A percentile compares a stretch with the other conserved stretches of the same genome.
Conservation (phyloP, 2,888 invertebrate species). For the Hydroisotoma schaefferi region DNA sequence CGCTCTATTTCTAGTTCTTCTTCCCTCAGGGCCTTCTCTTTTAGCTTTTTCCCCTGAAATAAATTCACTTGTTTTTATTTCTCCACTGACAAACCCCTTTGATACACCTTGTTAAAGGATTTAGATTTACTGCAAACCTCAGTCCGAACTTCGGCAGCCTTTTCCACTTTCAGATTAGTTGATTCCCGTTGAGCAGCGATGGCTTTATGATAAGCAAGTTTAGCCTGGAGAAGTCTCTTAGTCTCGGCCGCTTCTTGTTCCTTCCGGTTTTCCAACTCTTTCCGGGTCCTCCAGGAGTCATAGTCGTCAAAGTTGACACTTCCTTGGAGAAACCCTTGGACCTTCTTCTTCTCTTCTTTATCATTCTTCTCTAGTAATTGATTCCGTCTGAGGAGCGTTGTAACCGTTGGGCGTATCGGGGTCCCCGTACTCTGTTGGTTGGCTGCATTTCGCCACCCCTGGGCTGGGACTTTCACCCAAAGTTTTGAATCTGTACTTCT, state of each 20-base stretch:
- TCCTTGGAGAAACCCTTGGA: conserved; percentile 4
- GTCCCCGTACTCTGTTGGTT: too few relatives aligned
- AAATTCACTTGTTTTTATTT: not conserved
- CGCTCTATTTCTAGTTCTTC: conserved; percentile 17
- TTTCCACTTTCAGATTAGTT: not conserved
- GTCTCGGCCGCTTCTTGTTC: conserved; percentile 20
- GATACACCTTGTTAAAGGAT: not conserved
- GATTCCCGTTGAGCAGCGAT: conserved; percentile 22
- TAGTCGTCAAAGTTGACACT: not conserved
- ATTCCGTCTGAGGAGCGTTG: conserved; percentile 27
- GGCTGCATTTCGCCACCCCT: too few relatives aligned
- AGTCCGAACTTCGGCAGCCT: not conserved
- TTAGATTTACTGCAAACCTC: not conserved
- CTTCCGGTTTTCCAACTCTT: conserved; percentile 4
- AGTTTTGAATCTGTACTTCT: too few relatives aligned
- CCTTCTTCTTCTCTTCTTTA: conserved; percentile 18
- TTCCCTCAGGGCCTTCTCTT: conserved; percentile 5
- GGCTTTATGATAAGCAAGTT: conserved; percentile 32
- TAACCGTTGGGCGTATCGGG: conserved; percentile 28
- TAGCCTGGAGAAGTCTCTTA: conserved; percentile 22
- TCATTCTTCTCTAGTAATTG: conserved; percentile 23
- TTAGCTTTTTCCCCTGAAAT: conserved; percentile 23
- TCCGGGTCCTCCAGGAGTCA: not conserved
- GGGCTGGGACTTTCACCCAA: too few relatives aligned
- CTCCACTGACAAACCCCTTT: too few relatives aligned